Base-by-base conservation (phyloP, 2,113 vertebrate species). In the Setophaga kirtlandii region DNA sequence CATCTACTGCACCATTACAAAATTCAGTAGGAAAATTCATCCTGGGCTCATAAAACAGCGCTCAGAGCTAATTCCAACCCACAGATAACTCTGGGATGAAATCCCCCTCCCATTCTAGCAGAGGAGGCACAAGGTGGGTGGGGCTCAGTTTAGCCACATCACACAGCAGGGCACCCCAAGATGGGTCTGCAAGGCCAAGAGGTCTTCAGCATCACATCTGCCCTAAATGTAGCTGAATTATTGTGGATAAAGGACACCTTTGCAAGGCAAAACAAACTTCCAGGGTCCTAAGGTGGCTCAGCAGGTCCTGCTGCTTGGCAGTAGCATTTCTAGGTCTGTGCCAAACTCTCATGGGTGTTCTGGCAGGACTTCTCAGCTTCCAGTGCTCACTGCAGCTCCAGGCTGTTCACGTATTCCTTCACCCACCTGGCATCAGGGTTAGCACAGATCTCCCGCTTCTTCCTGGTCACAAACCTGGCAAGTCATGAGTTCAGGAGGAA, bases 391-490 rank as follows among this genome's bases (percentile, higher is more conserved):
- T 97, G 89, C 67, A 97, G 49, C 89, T 96, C 96, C 83, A 96
- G 58, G 27, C 17, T 2, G 16, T 94, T 91, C 77, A 96, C 62
- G 0, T 96, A 94, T 5, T 94, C 93, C 67, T 95, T 89, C 83
- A 96, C 93, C 93, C 96, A 97, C 15, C 12, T 80, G 74, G 75
- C 47, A 1, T 50, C 44, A 33, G 91, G 94, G 62, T 90, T 64
- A 15, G 96, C 94, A 65, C 93, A 97, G 47, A 97, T 52, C 73
- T 95, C 24, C 8, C 28, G 15, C 12, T 73, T 17, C 82, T 94
- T 96, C 60, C 83, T 91, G 71, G 96, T 96, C 52, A 89, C 19
- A 41, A 97, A 96, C 77, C 95, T 97, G 87, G 47, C n/a, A 53
- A 85, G 39, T 27, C 41, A 67, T 9, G n/a, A 35, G 33, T 37